These are phyloP conservation scores for Papilio helenus DNA, from an alignment of 1,140 invertebrate genomes.

Conservation along the genomic window DNA sequence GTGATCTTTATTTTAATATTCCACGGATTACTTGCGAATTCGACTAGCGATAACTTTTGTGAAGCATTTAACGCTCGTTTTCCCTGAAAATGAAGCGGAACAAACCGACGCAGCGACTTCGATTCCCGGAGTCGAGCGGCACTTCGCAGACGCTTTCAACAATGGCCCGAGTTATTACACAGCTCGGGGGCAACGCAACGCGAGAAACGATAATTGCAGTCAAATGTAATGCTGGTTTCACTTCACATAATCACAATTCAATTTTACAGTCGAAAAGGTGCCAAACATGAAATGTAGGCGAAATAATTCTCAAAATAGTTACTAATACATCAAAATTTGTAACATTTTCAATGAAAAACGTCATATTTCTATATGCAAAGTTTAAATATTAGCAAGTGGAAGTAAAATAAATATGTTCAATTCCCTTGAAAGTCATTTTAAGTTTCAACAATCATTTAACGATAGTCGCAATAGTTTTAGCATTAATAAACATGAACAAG, in stretches of 20 bases:
- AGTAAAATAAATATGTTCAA: too few species aligned
- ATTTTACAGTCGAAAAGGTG: background rate
- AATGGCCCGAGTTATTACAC: background rate
- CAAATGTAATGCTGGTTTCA: background rate
- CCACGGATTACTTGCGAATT: background rate
- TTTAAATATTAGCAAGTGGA: too few species aligned
- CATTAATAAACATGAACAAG: too few species aligned
- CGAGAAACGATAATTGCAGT: background rate
- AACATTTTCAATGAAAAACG: too few species aligned
- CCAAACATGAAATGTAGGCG: too few species aligned
- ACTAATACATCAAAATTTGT: too few species aligned
- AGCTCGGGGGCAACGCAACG: background rate
- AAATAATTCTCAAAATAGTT: too few species aligned
- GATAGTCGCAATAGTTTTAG: too few species aligned
- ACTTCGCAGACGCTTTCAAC: background rate
- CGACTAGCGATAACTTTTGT: background rate
- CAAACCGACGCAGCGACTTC: background rate
- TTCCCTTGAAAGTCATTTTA: too few species aligned
- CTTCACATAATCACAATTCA: background rate
- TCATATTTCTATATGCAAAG: too few species aligned
- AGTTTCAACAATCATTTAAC: too few species aligned
- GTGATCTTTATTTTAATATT: background rate
- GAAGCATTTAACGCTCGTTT: background rate
- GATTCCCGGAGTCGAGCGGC: background rate
- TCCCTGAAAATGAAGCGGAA: slow-evolving; percentile 5